Evolutionary conservation across 2,113 vertebrate genomes (phyloP), one percentile per base, ranked within the genome.

Genomic region (Oophaga pumilio): DNA sequence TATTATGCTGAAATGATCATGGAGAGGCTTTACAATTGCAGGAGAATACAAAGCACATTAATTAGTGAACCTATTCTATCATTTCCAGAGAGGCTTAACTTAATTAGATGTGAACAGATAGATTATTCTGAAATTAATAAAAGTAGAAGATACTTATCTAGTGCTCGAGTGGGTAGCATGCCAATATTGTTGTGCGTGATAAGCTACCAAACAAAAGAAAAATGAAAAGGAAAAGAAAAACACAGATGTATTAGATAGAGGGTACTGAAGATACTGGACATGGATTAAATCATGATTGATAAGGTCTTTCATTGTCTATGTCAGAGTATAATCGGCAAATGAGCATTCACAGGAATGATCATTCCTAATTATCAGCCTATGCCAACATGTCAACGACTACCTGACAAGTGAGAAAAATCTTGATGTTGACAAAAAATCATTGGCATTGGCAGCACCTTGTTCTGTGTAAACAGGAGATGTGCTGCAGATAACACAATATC

Each of bases 41-140:
- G 28, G 11, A 79, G n/a, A 79, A n/a, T 20, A 18, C 24, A 79
- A 79, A 56, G 24, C 52, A 26, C 6, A 43, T 43, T 73, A 43
- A 43, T 73, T 73, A 20, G 18, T 73, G 69, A 73, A 15, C 15
- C 69, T 73, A 73, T 73, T 73, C 28, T 43, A 73, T 73, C 49
- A 9, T 56, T 79, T 57, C 76, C 53, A 26, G 76, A 0, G 24
- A 28, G 53, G 76, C 6, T 79, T 56, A 79, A 17, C 26, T 79
- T 79, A 26, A 79, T 53, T 79, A 57, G n/a, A 57, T 79, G 15
- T 79, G 52, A 79, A 26, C 22, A 57, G 76, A 56, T 24, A 78
- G 43, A 79, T 79, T 57, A 79, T 57, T 79, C n/a, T 79, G 22
- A 79, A 79, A 79, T 79, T 53, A 24, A 53, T 77, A 56, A 79